Conservation (phyloP, 2,888 invertebrate species). For the Caenorhabditis sp. region DNA sequence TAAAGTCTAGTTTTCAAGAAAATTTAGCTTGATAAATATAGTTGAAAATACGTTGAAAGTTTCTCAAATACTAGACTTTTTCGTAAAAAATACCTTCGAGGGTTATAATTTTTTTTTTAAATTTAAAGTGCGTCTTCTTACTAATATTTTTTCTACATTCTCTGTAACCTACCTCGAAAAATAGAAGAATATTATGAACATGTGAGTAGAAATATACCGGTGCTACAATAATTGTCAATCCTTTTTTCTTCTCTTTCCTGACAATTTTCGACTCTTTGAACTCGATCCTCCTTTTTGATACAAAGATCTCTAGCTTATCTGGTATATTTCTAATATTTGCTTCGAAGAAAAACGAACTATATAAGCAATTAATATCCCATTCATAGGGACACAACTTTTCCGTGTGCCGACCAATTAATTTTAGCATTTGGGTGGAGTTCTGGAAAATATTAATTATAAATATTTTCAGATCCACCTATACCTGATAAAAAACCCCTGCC, state of each 20-base stretch:
- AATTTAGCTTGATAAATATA: no score
- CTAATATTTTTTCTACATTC: background rate
- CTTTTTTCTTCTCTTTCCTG: conserved; percentile 15
- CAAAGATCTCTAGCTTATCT: conserved; percentile 6
- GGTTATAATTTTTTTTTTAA: no score
- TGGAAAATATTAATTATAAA: no score
- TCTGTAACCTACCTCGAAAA: conserved; percentile 13
- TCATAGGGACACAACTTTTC: conserved; percentile 13
- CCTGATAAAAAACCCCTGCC: conserved; percentile 11
- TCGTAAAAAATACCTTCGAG: no score
- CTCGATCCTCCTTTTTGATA: background rate
- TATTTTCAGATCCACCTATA: no score
- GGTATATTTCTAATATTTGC: conserved; percentile 2
- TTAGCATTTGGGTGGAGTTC: background rate
- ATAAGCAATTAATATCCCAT: conserved; percentile 19
- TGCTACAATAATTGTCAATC: conserved; percentile 23
- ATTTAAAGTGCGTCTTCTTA: background rate
- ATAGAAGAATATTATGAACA: conserved; percentile 27
- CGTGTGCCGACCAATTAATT: conserved; percentile 13
- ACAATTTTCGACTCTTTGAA: background rate
- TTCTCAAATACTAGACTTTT: no score
- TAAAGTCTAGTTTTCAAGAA: no score
- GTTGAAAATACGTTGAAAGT: no score
- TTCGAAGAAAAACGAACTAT: conserved; percentile 10
- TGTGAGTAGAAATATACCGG: conserved; percentile 33